Evolutionary conservation across 2,113 vertebrate species (phyloP).

Genomic region (Hydropotes inermis): DNA sequence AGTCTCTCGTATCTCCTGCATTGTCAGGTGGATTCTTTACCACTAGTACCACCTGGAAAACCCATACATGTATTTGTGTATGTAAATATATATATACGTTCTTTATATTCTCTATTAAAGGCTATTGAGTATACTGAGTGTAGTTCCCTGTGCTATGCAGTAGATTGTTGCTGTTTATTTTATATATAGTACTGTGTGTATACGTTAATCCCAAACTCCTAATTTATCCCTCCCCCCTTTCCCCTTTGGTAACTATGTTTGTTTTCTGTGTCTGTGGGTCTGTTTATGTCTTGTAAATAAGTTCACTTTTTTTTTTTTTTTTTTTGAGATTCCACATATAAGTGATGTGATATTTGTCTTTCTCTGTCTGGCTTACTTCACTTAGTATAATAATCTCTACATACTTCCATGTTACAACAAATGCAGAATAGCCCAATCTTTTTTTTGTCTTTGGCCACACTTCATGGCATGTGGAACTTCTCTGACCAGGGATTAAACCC

Average conservation of each 20-base stretch:
- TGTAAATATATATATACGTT: background rate
- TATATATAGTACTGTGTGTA: background rate
- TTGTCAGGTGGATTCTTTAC: background rate
- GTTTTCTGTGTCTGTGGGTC: background rate
- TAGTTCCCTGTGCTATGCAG: background rate
- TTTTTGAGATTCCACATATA: background rate
- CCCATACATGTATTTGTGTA: background rate
- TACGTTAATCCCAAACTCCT: background rate
- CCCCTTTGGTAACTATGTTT: background rate
- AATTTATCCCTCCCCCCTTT: background rate
- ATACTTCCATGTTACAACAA: background rate
- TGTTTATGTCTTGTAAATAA: background rate
- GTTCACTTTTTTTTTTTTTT: background rate
- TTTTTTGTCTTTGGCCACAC: background rate
- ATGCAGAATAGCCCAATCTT: background rate
- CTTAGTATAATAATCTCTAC: background rate
- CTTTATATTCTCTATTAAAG: background rate
- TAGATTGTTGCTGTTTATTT: background rate
- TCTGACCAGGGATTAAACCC: background rate
- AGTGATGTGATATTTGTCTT: background rate
- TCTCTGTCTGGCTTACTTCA: background rate
- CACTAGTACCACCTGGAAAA: background rate
- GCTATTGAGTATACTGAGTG: background rate
- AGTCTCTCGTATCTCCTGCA: background rate
- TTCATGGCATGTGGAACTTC: background rate